Evolutionary conservation across 2,888 invertebrate species (phyloP).

Genomic region (Actias luna): DNA sequence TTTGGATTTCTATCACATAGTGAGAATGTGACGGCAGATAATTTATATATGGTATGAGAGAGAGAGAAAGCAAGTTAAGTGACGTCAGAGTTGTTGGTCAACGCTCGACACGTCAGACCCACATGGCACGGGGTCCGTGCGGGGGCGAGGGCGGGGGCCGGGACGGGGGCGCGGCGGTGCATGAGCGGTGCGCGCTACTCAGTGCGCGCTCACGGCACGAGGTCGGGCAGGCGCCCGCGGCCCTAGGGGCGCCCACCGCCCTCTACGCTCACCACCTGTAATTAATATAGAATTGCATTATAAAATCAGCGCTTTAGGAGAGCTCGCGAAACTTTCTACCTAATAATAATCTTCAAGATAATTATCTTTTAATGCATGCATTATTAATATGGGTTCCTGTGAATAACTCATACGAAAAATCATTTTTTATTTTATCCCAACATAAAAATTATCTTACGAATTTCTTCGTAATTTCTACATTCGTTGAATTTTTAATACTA

Average conservation of each 20-base stretch:
- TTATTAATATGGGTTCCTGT: too few relatives aligned
- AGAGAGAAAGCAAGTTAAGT: slow-evolving; percentile 14
- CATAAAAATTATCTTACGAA: too few relatives aligned
- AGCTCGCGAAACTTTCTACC: too few relatives aligned
- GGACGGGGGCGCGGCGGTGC: slow-evolving; percentile 30
- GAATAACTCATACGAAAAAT: too few relatives aligned
- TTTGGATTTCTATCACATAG: too few relatives aligned
- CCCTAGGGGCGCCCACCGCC: slow-evolving; percentile 77
- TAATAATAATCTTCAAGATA: too few relatives aligned
- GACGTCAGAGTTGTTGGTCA: slow-evolving; percentile 20
- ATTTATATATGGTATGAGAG: too few relatives aligned
- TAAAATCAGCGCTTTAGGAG: background rate
- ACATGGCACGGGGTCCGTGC: slow-evolving; percentile 26
- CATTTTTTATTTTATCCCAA: too few relatives aligned
- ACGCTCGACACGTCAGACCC: slow-evolving; percentile 31
- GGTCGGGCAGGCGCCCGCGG: slow-evolving; percentile 82
- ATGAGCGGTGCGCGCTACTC: slow-evolving; percentile 41
- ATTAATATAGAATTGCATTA: slow-evolving; percentile 15
- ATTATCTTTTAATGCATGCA: too few relatives aligned
- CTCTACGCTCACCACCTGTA: slow-evolving; percentile 70
- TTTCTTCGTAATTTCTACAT: too few relatives aligned
- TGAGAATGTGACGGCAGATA: too few relatives aligned
- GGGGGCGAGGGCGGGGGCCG: slow-evolving; percentile 25
- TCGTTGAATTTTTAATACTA: too few relatives aligned
- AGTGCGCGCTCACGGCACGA: slow-evolving; percentile 79